Base-by-base conservation (phyloP, 2,888 invertebrate genomes). In the Desoria tigrina region DNA sequence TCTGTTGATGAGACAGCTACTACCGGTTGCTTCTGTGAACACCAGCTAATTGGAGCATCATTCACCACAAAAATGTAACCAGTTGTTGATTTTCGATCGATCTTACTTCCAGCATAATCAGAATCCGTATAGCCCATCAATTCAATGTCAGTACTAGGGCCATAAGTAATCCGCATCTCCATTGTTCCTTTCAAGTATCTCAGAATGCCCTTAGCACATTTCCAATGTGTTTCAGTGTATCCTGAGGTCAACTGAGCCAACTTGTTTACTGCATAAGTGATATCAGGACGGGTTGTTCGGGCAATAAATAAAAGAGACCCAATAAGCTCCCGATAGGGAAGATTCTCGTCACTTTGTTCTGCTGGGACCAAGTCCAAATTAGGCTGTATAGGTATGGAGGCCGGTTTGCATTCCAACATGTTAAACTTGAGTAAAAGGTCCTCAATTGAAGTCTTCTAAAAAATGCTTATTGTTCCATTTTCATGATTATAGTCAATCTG, bases 281-380 rank as follows among this genome's bases (percentile, higher is more conserved):
- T 74, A 45, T 76, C 77, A 7, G 75, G 75, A 7, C 77, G 49
- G 1, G 76, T 72, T 7, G 42, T 23, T 2, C 53, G 37, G 0
- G 75, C 67, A 3, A 76, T 26, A 42, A 73, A 77, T 24, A 76
- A 54, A 0, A 77, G 45, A n/a, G 65, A 26, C 9, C 76, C 77
- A 26, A 76, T 64, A 9, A 73, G 54, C 32, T 72, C 51, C 9
- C 61, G 62, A 37, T 71, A 74, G 1, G 74, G 75, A 2, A 63
- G 39, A 1, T 53, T 32, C 2, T 23, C 11, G 28, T 54, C 27
- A 24, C 14, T 3, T 21, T 11, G 14, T 14, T 3, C 9, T 21
- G 32, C 28, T 42, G 18, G 14, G 50, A 2, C 18, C 1, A 63
- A 16, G 6, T 63, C 56, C 16, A 42, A 1, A 2, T 37, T 23